A percentile compares a stretch with the other conserved stretches of the same genome.
phyloP scores from a whole-genome alignment of 2,888 invertebrate species.

The Leucophenga maculata region DNA sequence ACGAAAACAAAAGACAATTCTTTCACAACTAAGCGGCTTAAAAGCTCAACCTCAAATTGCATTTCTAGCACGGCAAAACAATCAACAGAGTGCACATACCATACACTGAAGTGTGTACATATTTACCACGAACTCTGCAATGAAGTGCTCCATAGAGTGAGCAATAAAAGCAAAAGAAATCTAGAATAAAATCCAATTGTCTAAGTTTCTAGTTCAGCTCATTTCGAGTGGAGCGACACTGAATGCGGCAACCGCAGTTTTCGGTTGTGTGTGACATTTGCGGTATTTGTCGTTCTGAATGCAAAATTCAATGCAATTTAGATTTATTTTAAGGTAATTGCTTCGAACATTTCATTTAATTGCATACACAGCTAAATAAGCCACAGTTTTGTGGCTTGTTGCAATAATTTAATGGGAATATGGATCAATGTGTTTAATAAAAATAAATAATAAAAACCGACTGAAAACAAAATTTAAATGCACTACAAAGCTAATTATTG shows the following conservation, averaged over 20 bases:
- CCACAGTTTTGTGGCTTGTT: not conserved
- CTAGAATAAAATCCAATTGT: too few species aligned
- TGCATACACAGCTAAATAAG: not conserved
- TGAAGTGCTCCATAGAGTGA: too few species aligned
- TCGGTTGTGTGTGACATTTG: not conserved
- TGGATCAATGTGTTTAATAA: too few species aligned
- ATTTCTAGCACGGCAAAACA: not conserved
- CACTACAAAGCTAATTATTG: too few species aligned
- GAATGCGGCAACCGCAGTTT: too few species aligned
- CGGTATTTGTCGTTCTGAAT: not conserved
- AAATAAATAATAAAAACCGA: too few species aligned
- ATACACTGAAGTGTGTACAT: too few species aligned
- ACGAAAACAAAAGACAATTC: not conserved
- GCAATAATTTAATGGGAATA: not conserved
- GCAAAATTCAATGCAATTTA: not conserved
- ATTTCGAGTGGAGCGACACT: too few species aligned
- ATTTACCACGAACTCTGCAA: too few species aligned
- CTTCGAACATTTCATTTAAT: not conserved
- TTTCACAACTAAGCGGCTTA: slow-evolving; percentile 2
- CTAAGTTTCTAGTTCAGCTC: too few species aligned
- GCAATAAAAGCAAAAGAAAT: too few species aligned
- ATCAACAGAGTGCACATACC: not conserved
- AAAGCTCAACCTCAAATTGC: slow-evolving; percentile 9
- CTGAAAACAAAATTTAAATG: too few species aligned
- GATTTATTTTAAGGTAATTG: not conserved